Conservation (phyloP, 64 coral and sea anemone species). For the Actinia equina region DNA sequence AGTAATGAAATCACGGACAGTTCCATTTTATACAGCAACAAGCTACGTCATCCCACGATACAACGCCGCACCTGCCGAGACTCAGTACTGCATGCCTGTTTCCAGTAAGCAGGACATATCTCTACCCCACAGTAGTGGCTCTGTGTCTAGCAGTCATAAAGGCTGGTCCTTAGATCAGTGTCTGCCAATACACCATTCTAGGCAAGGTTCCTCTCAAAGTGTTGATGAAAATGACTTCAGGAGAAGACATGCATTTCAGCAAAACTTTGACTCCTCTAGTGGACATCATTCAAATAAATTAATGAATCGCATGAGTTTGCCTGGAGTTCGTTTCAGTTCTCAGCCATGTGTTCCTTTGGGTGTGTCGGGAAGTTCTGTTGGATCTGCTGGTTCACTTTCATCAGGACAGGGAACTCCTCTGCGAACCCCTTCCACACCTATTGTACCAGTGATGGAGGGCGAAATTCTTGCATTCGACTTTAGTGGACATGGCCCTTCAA, state of each 20-base stretch:
- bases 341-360: conserved; percentile 44
- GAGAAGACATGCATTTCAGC: not conserved
- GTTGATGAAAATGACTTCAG: conserved; percentile 35
- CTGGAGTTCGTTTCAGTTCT: conserved; percentile 20
- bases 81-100: conserved; percentile 72
- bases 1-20: conserved; percentile 63
- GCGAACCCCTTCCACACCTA: conserved; percentile 53
- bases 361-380: conserved; percentile 44
- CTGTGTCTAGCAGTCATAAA: not conserved
- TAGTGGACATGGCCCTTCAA: conserved; percentile 24
- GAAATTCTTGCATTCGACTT: conserved; percentile 75
- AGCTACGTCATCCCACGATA: conserved; percentile 66
- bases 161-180: not conserved
- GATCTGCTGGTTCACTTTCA: conserved; percentile 64
- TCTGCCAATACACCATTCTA: conserved; percentile 7
- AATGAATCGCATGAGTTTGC: conserved; percentile 23
- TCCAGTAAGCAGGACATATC: conserved; percentile 21
- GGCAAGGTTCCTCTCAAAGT: conserved; percentile 57
- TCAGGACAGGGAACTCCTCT: conserved; percentile 81
- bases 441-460: conserved; percentile 40
- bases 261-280: conserved; percentile 24
- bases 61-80: conserved; percentile 36
- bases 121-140: not conserved
- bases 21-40: conserved; percentile 87
- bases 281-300: not conserved